phyloP scores from a whole-genome alignment of 2,797 vertebrate genomes.

The Stomatorhinus walkeri region DNA sequence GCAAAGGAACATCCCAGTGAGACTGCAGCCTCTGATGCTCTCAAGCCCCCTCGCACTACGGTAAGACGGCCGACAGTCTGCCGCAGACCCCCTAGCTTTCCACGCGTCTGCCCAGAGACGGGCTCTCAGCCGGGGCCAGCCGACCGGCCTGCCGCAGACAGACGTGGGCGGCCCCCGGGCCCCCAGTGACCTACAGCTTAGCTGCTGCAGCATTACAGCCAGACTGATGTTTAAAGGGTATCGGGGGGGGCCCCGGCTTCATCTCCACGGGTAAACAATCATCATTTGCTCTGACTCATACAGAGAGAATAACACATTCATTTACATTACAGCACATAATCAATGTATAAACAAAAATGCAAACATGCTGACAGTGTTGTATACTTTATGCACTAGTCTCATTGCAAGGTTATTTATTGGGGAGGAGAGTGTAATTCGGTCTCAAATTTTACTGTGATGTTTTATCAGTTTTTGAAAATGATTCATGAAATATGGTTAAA shows the following conservation, averaged over 20 bases:
- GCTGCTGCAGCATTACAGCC: not conserved
- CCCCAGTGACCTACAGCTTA: not conserved
- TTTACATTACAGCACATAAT: conserved; percentile 1
- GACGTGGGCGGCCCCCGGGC: not conserved
- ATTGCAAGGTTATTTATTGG: not conserved
- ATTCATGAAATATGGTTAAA: not conserved
- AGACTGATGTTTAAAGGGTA: conserved; percentile 14
- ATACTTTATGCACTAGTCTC: not conserved
- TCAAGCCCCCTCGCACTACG: not conserved
- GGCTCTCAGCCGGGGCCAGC: not conserved
- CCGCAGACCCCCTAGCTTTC: not conserved
- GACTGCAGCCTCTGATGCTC: not conserved
- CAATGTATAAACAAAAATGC: not conserved
- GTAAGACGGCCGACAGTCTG: not conserved
- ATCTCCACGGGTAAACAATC: not conserved
- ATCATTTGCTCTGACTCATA: conserved; percentile 4
- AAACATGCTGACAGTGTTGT: not conserved
- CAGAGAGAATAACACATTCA: not conserved
- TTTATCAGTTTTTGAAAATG: not conserved
- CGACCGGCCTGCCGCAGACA: not conserved
- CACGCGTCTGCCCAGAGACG: not conserved
- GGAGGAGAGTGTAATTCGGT: not conserved
- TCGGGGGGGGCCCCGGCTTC: not conserved
- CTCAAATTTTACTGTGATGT: not conserved
- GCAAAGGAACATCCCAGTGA: not conserved